These are phyloP conservation scores for Leptinotarsa juncta DNA, from an alignment of 2,888 invertebrate genomes.

Conservation along the genomic window DNA sequence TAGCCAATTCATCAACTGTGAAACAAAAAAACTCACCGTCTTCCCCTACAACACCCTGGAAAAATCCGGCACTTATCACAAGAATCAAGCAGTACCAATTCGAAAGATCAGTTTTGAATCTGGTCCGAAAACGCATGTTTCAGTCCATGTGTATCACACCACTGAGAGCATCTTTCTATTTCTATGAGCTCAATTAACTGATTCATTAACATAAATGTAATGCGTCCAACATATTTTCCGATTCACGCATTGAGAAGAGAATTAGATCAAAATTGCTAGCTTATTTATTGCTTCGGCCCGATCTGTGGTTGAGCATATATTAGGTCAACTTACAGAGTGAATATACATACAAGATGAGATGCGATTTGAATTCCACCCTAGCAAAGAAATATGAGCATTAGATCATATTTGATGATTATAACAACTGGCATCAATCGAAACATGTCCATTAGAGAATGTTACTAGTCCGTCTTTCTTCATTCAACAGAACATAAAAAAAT, in stretches of 20 bases:
- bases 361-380: background rate
- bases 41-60: background rate
- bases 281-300: constrained; percentile 8
- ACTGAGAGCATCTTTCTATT: constrained; percentile 20
- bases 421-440: too few species aligned
- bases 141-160: constrained; percentile 34
- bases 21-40: constrained; percentile 6
- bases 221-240: constrained; percentile 34
- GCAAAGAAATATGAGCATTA: background rate
- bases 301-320: constrained; percentile 7
- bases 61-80: constrained; percentile 8
- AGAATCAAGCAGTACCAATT: constrained; percentile 17
- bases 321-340: constrained; percentile 18
- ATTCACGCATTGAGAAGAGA: constrained; percentile 24
- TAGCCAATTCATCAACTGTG: background rate
- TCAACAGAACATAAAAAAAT: too few species aligned
- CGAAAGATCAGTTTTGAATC: constrained; percentile 4
- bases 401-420: too few species aligned
- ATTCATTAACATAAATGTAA: constrained; percentile 36
- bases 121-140: constrained; percentile 32
- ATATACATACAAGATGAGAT: background rate
- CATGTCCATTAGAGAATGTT: too few species aligned
- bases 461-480: too few species aligned
- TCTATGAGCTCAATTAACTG: constrained; percentile 25
- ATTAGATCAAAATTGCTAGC: constrained; percentile 22